Base-by-base conservation (phyloP, 2,888 invertebrate genomes). In the Mythimna impura region DNA sequence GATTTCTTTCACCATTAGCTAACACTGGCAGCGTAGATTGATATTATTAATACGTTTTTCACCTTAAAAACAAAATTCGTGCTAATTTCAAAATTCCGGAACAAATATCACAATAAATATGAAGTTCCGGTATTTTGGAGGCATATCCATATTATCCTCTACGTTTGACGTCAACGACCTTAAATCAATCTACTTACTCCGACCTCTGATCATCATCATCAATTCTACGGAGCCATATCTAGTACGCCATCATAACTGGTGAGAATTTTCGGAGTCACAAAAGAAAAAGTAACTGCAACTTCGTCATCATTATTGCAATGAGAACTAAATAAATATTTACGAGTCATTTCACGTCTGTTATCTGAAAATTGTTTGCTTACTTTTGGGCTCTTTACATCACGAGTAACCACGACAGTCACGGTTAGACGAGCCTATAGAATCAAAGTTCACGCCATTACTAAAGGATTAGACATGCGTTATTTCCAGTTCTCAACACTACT, bases 401-500 rank as follows among this genome's bases (percentile, higher is more conserved):
- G 50, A 17, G 47, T 47, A 47, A 47, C 7, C 64, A 66, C 47
- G 54, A 65, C 61, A 58, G 79, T 76, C 77, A 77, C 64, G 69
- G 81, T 73, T 34, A 66, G 66, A 60, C 63, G 54, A 55, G 36
- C 50, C 62, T 34, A 68, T 40, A 77, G 66, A 80, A 79, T 76
- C 22, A 57, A 47, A 57, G 68, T 61, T 77, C 66, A 77, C 66
- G 64, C 60, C 54, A 54, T 64, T n/a, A 73, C 55, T 69, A 81
- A 78, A 73, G 63, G 14, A 81, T 81, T 81, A n/a, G 73, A 61
- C 40, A 70, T 54, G 80, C 69, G 22, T 66, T 70, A 73, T 57
- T 76, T 60, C 50, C 36, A 81, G 58, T 81, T 81, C 8, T 68
- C 54, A 79, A 52, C 64, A 71, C 60, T 65, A 65, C 76, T 47